phyloP scores from a whole-genome alignment of 2,113 vertebrate species.

The Grantiella picta region DNA sequence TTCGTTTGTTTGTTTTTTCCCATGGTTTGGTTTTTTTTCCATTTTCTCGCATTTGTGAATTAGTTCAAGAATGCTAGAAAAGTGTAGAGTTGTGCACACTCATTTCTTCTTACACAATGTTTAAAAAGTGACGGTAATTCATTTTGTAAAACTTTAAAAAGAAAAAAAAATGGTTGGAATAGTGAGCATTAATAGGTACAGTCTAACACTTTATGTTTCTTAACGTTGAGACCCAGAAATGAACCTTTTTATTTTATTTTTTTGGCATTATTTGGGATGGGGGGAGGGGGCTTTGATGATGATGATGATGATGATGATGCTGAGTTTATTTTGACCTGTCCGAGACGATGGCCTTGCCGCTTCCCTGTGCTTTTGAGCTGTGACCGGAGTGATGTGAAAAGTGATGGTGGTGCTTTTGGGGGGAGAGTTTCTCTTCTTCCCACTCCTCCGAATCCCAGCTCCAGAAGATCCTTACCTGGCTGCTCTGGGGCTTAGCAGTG shows the following conservation, averaged over 20 bases:
- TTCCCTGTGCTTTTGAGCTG: conserved; percentile 29
- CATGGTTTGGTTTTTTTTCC: conserved; percentile 28
- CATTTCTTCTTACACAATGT: conserved; percentile 80
- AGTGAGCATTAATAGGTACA: conserved; percentile 78
- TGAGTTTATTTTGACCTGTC: conserved; percentile 40
- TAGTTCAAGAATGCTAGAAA: conserved; percentile 89
- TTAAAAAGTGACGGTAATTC: conserved; percentile 79
- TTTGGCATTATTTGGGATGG: not conserved
- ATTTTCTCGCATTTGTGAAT: conserved; percentile 87
- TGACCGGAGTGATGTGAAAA: conserved; percentile 71
- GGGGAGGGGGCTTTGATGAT: not conserved
- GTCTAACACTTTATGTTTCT: conserved; percentile 75
- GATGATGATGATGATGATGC: not conserved
- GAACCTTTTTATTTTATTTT: conserved; percentile 10
- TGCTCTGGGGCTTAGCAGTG: not conserved
- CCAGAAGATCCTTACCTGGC: not conserved
- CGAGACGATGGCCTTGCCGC: conserved; percentile 6
- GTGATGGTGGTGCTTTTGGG: not conserved
- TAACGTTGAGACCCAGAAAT: conserved; percentile 74
- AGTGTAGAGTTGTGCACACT: conserved; percentile 90
- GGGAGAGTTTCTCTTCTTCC: not conserved
- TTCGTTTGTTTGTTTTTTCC: conserved; percentile 16
- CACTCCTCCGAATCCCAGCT: not conserved
- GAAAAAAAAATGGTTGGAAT: conserved; percentile 76
- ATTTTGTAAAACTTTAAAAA: conserved; percentile 82